These are phyloP conservation scores for Tichodroma muraria DNA, from an alignment of 2,113 vertebrate genomes.

Conservation along the genomic window DNA sequence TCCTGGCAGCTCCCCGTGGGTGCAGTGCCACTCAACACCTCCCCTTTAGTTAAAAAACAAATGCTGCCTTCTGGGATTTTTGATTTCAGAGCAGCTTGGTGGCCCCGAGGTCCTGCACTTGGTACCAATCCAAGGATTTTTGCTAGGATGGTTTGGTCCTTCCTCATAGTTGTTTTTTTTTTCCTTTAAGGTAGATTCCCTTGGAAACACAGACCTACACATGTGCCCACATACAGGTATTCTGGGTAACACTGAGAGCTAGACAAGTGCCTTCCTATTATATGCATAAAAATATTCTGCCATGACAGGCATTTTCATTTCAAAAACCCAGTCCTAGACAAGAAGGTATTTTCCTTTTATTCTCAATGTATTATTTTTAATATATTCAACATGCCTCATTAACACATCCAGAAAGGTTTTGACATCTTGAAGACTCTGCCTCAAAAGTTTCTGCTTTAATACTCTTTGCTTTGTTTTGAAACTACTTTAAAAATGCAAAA, in stretches of 20 bases:
- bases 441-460: neutral
- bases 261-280: neutral
- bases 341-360: neutral
- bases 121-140: neutral
- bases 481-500: neutral
- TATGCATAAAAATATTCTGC: neutral
- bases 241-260: neutral
- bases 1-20: neutral
- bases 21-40: neutral
- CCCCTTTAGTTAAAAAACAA: neutral
- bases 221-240: neutral
- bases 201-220: neutral
- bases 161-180: neutral
- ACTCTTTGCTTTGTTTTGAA: neutral
- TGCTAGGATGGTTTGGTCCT: neutral
- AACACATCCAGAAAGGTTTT: neutral
- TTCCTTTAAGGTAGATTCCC: neutral
- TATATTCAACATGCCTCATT: neutral
- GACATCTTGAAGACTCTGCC: neutral
- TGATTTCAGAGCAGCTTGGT: neutral
- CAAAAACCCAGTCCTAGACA: neutral
- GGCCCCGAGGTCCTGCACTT: neutral
- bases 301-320: neutral
- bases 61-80: neutral
- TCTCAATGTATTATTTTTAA: neutral